Conservation (phyloP, 2,113 vertebrate species). For the Xerus inauris region DNA sequence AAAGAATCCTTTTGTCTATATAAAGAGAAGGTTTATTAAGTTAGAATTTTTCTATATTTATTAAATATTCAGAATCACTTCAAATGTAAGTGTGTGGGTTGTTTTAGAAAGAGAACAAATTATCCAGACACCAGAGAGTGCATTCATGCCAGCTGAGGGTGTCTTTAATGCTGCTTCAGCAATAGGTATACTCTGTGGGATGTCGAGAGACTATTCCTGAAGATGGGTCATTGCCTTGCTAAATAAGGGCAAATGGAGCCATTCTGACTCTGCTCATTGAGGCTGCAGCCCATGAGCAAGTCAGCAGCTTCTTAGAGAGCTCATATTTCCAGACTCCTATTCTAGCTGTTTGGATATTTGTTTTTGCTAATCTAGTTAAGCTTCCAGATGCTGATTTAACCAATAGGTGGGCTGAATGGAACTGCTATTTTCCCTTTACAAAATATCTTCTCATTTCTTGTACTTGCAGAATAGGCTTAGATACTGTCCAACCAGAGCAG, state of each 20-base stretch:
- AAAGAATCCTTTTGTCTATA: not conserved
- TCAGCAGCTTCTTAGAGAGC: constrained; percentile 47
- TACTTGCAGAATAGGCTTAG: constrained; percentile 7
- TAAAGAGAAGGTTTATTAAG: not conserved
- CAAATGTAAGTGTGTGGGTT: not conserved
- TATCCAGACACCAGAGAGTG: not conserved
- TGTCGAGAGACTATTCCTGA: not conserved
- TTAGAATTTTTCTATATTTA: not conserved
- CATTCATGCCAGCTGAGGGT: not conserved
- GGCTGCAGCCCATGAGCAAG: constrained; percentile 36
- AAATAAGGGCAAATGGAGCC: constrained; percentile 58
- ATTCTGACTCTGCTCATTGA: constrained; percentile 43
- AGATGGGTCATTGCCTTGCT: constrained; percentile 59
- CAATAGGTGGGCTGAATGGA: not conserved
- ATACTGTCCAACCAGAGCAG: constrained; percentile 56
- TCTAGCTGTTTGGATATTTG: constrained; percentile 58
- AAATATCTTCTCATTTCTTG: constrained; percentile 45
- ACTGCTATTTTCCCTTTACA: not conserved
- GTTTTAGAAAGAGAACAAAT: constrained; percentile 23
- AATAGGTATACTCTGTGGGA: not conserved
- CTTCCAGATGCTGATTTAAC: constrained; percentile 57
- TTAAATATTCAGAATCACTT: not conserved
- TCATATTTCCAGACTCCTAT: constrained; percentile 21
- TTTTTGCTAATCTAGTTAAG: constrained; percentile 53
- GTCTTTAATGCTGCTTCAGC: constrained; percentile 54